Conservation (phyloP, 2,888 invertebrate genomes). For the Rhamnusium bicolor region DNA sequence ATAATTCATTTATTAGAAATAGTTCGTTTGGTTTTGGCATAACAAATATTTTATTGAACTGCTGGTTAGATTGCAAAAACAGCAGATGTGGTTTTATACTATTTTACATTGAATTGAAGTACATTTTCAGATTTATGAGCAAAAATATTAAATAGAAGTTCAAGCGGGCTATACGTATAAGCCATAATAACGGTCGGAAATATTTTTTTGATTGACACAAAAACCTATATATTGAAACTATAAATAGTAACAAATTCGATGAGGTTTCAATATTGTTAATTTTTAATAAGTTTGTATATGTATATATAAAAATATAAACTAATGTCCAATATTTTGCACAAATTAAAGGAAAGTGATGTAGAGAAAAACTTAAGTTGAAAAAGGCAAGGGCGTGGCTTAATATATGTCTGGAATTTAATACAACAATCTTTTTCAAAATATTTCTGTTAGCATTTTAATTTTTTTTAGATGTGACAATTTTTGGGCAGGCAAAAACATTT, state of each 20-base stretch:
- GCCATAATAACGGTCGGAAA: too few species aligned
- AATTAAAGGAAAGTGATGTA: too few species aligned
- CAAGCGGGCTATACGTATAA: neutral
- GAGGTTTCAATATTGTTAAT: too few species aligned
- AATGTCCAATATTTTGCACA: too few species aligned
- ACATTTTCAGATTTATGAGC: slow-evolving; percentile 6
- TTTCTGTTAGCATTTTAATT: too few species aligned
- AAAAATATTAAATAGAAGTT: slow-evolving; percentile 24
- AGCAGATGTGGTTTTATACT: slow-evolving; percentile 23
- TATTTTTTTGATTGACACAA: neutral
- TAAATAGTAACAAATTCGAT: neutral
- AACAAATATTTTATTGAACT: slow-evolving; percentile 24
- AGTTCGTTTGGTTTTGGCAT: slow-evolving; percentile 11
- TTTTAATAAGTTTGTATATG: neutral
- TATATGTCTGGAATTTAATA: too few species aligned
- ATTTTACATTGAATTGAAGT: slow-evolving; percentile 16
- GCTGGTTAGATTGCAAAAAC: slow-evolving; percentile 10
- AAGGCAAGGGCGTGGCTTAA: too few species aligned
- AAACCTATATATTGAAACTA: neutral
- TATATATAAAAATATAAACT: too few species aligned
- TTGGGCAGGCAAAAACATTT: too few species aligned
- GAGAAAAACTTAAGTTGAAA: too few species aligned
- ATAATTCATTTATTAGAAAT: slow-evolving; percentile 11
- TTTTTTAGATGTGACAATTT: too few species aligned
- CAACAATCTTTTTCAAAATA: too few species aligned